phyloP scores from a whole-genome alignment of 2,797 vertebrate genomes.

The Sebastes taczanowskii region DNA sequence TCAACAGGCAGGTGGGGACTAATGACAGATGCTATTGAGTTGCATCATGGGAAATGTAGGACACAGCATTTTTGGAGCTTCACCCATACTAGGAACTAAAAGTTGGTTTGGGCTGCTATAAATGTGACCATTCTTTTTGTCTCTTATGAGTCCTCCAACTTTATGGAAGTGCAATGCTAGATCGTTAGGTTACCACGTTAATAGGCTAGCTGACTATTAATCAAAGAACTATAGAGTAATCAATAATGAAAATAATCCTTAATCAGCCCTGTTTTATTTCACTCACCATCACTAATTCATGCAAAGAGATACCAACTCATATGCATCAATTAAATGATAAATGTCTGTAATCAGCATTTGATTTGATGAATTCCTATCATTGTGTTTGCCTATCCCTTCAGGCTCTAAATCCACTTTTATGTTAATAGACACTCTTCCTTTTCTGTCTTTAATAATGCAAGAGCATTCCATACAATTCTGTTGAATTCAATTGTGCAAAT shows the following conservation, averaged over 20 bases:
- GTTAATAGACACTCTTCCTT: conserved; percentile 57
- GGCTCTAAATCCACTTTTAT: conserved; percentile 60
- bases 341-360: conserved; percentile 28
- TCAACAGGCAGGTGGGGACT: neutral
- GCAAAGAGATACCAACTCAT: conserved; percentile 16
- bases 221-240: conserved; percentile 4
- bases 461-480: conserved; percentile 58
- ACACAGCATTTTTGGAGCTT: neutral
- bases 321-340: conserved; percentile 36
- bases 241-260: neutral
- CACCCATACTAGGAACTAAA: neutral
- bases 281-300: conserved; percentile 24
- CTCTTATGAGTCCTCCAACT: no score
- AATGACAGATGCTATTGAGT: neutral
- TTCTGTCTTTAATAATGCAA: conserved; percentile 71
- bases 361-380: conserved; percentile 55
- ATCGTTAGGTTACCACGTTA: neutral
- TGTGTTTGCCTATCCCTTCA: conserved; percentile 32
- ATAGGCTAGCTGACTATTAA: neutral
- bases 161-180: neutral
- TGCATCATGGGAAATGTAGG: neutral
- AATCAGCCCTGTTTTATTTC: conserved; percentile 7
- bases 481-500: conserved; percentile 67
- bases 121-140: no score
- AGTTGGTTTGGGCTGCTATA: neutral